Evolutionary conservation across 2,888 invertebrate genomes (phyloP).

Genomic region (Platerodrilus igneus): DNA sequence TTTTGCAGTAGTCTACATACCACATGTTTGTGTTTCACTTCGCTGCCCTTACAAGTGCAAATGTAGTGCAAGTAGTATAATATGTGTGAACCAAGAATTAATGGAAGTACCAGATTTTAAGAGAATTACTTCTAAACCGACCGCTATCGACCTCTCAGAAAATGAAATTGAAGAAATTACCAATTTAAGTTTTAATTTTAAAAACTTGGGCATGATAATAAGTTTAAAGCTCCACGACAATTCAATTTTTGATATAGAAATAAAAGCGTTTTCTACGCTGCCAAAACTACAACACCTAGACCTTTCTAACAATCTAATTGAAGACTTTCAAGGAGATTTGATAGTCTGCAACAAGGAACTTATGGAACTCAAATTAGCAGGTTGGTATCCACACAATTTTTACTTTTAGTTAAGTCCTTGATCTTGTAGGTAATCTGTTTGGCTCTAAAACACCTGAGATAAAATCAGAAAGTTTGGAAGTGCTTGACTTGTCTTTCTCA

Average conservation of each 20-base stretch:
- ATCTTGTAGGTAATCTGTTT: too few species aligned
- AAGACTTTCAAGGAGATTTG: slow-evolving; percentile 34
- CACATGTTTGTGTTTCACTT: not conserved
- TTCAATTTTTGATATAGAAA: slow-evolving; percentile 36
- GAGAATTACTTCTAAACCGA: slow-evolving; percentile 32
- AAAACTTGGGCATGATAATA: slow-evolving; percentile 34
- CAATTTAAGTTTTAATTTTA: slow-evolving; percentile 36
- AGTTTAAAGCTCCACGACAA: slow-evolving; percentile 40
- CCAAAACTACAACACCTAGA: slow-evolving; percentile 41
- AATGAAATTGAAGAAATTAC: slow-evolving; percentile 39
- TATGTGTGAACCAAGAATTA: slow-evolving; percentile 35
- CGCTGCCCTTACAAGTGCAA: slow-evolving; percentile 33
- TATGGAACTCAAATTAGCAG: slow-evolving; percentile 38
- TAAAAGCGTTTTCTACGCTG: slow-evolving; percentile 36
- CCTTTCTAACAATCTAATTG: slow-evolving; percentile 39
- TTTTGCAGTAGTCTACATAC: too few species aligned
- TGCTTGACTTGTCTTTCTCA: slow-evolving; percentile 38
- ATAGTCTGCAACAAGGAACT: slow-evolving; percentile 37
- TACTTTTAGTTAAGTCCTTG: not conserved
- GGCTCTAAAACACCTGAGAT: slow-evolving; percentile 36
- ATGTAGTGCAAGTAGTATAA: slow-evolving; percentile 35
- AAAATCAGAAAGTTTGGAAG: slow-evolving; percentile 37
- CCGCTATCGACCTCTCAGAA: slow-evolving; percentile 40
- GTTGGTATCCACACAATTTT: slow-evolving; percentile 9
- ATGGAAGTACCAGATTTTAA: slow-evolving; percentile 38